Percentiles rank a stretch among this genome's conserved stretches.
These are phyloP conservation scores for Platanista minor DNA, from an alignment of 2,113 vertebrate genomes.

Conservation along the genomic window DNA sequence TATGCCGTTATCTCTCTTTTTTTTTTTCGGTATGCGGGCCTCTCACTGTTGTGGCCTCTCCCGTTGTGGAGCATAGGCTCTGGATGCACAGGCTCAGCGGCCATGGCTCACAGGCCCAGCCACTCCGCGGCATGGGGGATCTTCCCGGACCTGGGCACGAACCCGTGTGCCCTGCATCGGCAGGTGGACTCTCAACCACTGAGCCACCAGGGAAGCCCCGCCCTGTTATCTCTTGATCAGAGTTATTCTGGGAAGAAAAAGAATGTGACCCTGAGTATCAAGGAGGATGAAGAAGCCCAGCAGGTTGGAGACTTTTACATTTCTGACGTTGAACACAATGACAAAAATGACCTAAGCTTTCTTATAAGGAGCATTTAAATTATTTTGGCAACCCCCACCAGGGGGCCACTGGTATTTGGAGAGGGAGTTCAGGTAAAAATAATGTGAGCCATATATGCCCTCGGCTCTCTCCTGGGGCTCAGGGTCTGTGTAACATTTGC, in stretches of 20 bases:
- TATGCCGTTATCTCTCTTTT: too few species aligned
- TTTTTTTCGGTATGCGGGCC: too few species aligned
- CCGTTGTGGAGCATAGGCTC: too few species aligned
- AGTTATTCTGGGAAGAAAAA: constrained; percentile 40
- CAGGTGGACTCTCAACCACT: too few species aligned
- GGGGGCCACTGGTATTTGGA: constrained; percentile 34
- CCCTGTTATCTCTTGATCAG: not conserved
- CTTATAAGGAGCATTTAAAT: not conserved
- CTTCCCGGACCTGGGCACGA: too few species aligned
- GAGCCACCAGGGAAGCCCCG: too few species aligned
- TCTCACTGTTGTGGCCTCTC: too few species aligned
- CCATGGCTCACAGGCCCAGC: too few species aligned
- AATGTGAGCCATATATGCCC: not conserved
- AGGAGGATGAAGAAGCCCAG: not conserved
- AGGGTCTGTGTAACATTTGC: constrained; percentile 20
- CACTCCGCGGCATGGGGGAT: too few species aligned
- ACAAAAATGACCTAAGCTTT: not conserved
- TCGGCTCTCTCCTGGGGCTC: not conserved
- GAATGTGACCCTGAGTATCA: not conserved
- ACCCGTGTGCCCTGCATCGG: too few species aligned
- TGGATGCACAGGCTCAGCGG: too few species aligned
- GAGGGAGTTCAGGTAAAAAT: constrained; percentile 17
- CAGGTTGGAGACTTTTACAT: not conserved
- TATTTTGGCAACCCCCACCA: not conserved
- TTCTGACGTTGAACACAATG: not conserved